Percentiles rank a stretch among this genome's conserved stretches.
Evolutionary conservation across 2,797 vertebrate species (phyloP).

Genomic region (Sebastes hopkinsi): DNA sequence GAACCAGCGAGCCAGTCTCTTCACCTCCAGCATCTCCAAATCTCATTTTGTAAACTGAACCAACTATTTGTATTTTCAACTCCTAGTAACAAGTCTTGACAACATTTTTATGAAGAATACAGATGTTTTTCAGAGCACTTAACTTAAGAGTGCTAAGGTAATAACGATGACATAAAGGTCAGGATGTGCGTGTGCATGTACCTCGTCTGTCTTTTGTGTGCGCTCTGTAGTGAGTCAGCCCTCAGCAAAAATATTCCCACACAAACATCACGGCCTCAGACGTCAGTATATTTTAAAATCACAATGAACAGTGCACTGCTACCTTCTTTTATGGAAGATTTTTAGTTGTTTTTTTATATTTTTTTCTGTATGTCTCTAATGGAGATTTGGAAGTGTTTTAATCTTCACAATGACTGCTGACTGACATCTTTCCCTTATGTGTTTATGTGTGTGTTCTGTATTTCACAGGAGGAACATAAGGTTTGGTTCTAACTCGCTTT

Average conservation of each 20-base stretch:
- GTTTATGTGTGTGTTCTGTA: conserved; percentile 75
- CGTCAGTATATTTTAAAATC: neutral
- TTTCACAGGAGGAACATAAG: conserved; percentile 93
- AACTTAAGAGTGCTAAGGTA: neutral
- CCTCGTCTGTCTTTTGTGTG: conserved; percentile 14
- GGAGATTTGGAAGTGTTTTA: neutral
- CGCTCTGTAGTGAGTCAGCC: conserved; percentile 31
- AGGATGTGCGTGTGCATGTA: conserved; percentile 3
- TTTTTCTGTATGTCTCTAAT: neutral
- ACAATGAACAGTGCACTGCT: neutral
- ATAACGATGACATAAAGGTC: neutral
- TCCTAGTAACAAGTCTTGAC: neutral
- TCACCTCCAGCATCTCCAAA: neutral
- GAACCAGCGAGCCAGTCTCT: neutral
- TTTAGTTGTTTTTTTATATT: neutral
- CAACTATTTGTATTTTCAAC: neutral
- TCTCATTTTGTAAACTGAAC: neutral
- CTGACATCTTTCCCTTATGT: conserved; percentile 65
- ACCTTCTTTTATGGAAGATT: neutral
- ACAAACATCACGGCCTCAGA: conserved; percentile 17
- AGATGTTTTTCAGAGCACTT: neutral
- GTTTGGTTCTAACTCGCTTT: conserved; percentile 85
- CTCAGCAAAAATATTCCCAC: conserved; percentile 17
- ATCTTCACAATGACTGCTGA: conserved; percentile 25
- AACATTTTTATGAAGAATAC: neutral